These are phyloP conservation scores for Saturnia japonica DNA, from an alignment of 2,888 invertebrate genomes.

Conservation along the genomic window DNA sequence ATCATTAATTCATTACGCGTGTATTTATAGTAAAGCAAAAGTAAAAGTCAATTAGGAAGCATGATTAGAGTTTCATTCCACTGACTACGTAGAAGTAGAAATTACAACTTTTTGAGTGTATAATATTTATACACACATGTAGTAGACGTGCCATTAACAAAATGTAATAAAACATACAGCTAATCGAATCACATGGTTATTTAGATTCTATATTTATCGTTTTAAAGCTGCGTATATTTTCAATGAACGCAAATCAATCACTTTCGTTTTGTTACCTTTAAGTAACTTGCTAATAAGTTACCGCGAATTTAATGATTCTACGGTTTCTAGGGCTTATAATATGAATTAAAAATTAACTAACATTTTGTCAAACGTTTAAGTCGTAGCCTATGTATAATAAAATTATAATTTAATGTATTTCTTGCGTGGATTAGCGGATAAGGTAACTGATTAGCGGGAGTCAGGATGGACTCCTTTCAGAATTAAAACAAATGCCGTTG, in stretches of 20 bases:
- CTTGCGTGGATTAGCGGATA: not conserved
- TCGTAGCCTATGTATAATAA: not conserved
- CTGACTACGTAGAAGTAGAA: not conserved
- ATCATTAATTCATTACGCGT: no score
- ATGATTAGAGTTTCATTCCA: no score
- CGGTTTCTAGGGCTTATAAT: not conserved
- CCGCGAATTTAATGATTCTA: not conserved
- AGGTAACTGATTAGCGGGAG: not conserved
- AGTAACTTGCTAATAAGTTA: not conserved
- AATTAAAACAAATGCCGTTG: not conserved
- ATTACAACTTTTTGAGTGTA: not conserved
- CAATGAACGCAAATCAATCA: not conserved
- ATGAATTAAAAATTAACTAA: no score
- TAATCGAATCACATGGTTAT: not conserved
- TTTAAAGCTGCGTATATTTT: not conserved
- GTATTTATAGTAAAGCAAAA: no score
- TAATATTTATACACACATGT: not conserved
- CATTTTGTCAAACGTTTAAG: not conserved
- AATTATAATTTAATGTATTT: not conserved
- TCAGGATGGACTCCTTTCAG: not conserved
- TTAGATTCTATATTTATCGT: not conserved
- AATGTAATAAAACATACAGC: not conserved
- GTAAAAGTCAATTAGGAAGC: not conserved
- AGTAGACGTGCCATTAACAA: not conserved
- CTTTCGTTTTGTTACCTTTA: slow-evolving; percentile 3